These are phyloP conservation scores for Polyodon spathula DNA, from an alignment of 2,113 vertebrate species.

Conservation along the genomic window DNA sequence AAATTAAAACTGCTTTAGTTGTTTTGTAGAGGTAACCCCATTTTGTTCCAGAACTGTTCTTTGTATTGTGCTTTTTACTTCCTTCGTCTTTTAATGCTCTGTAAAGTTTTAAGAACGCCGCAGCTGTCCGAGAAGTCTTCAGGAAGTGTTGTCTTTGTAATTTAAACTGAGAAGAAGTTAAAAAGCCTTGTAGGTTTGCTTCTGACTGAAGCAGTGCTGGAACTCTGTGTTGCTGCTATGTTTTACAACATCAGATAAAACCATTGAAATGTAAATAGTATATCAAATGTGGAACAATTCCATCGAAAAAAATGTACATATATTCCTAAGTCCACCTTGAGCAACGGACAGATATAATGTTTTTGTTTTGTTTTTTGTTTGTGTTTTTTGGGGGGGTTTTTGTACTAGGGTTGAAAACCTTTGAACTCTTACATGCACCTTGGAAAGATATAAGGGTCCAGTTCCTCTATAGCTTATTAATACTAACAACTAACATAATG, in stretches of 20 bases:
- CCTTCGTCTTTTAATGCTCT: slow-evolving; percentile 37
- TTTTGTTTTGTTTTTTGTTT: slow-evolving; percentile 60
- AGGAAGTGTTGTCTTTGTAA: slow-evolving; percentile 65
- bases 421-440: slow-evolving; percentile 97
- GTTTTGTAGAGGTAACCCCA: slow-evolving; percentile 78
- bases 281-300: slow-evolving; percentile 66
- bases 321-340: slow-evolving; percentile 67
- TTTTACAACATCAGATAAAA: slow-evolving; percentile 66
- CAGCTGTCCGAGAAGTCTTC: slow-evolving; percentile 61
- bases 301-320: slow-evolving; percentile 81
- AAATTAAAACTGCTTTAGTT: slow-evolving; percentile 70
- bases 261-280: slow-evolving; percentile 73
- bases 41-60: slow-evolving; percentile 67
- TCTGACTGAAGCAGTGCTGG: slow-evolving; percentile 77
- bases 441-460: slow-evolving; percentile 85
- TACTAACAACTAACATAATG: slow-evolving; percentile 98
- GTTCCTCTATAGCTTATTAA: slow-evolving; percentile 98
- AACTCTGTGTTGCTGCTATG: slow-evolving; percentile 92
- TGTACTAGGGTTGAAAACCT: slow-evolving; percentile 77
- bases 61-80: slow-evolving; percentile 82
- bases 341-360: slow-evolving; percentile 75
- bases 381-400: too few relatives aligned
- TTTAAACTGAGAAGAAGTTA: slow-evolving; percentile 72
- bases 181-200: slow-evolving; percentile 74
- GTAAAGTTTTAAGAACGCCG: slow-evolving; percentile 73